phyloP scores from a whole-genome alignment of 2,113 vertebrate species.

The Ahaetulla prasina region DNA sequence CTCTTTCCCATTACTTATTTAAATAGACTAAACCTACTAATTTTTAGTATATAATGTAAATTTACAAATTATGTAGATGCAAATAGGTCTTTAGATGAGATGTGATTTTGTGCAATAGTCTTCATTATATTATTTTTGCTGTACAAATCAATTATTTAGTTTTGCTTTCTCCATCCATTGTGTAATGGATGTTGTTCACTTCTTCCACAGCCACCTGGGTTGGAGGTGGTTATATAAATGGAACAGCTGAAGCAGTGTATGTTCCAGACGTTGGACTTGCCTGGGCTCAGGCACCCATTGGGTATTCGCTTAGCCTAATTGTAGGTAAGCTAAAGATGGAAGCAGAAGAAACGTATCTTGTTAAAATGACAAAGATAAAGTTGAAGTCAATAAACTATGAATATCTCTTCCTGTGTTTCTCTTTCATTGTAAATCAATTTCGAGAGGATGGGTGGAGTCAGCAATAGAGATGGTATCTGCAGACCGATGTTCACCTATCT shows the following conservation, averaged over 20 bases:
- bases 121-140: background rate
- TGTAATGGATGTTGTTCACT: background rate
- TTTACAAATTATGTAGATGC: background rate
- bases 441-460: background rate
- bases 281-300: conserved; percentile 97
- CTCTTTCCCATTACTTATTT: background rate
- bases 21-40: background rate
- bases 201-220: conserved; percentile 91
- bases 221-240: conserved; percentile 97
- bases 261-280: conserved; percentile 87
- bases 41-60: background rate
- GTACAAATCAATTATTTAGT: background rate
- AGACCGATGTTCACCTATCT: background rate
- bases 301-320: conserved; percentile 91
- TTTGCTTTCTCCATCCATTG: background rate
- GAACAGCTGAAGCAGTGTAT: conserved; percentile 95
- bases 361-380: background rate
- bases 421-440: background rate
- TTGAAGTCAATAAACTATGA: conserved; percentile 5
- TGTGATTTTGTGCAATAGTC: background rate
- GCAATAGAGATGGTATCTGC: background rate
- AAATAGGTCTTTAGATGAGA: background rate
- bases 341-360: background rate
- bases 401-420: background rate
- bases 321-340: conserved; percentile 77